phyloP scores from a whole-genome alignment of 2,113 vertebrate species.

The Xiphophorus hellerii region DNA sequence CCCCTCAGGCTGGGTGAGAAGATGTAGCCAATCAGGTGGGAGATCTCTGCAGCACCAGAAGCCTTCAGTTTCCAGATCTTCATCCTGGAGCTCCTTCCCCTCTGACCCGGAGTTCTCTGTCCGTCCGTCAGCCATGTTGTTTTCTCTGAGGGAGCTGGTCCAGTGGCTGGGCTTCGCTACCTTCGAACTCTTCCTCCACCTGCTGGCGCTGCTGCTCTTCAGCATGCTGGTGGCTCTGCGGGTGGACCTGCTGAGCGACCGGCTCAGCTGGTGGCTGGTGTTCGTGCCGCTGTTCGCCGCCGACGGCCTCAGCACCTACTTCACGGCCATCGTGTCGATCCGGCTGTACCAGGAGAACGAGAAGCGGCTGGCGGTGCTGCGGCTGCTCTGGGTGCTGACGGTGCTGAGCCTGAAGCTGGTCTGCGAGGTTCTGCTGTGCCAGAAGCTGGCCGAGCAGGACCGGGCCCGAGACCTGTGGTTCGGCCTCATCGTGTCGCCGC shows the following conservation, averaged over 20 bases:
- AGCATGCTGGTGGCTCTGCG: slow-evolving; percentile 90
- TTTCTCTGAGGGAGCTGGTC: slow-evolving; percentile 94
- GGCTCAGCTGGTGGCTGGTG: slow-evolving; percentile 92
- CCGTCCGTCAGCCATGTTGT: slow-evolving; percentile 83
- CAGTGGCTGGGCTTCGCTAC: slow-evolving; percentile 98
- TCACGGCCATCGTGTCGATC: slow-evolving; percentile 96
- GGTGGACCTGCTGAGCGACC: slow-evolving; percentile 79
- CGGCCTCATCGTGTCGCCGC: slow-evolving; percentile 91
- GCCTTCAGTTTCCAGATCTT: not conserved
- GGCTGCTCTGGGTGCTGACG: slow-evolving; percentile 97
- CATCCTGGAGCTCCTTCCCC: slow-evolving; percentile 23
- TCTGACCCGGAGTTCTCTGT: slow-evolving; percentile 29
- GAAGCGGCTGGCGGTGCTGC: slow-evolving; percentile 92
- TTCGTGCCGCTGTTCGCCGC: slow-evolving; percentile 94
- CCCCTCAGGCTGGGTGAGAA: slow-evolving; percentile 39
- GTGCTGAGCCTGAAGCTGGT: slow-evolving; percentile 98
- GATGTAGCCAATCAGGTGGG: slow-evolving; percentile 57
- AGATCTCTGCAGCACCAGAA: slow-evolving; percentile 8
- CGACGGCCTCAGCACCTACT: slow-evolving; percentile 96
- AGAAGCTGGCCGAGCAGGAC: slow-evolving; percentile 91
- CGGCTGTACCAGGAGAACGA: slow-evolving; percentile 97
- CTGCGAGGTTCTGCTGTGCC: slow-evolving; percentile 96
- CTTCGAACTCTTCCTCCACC: slow-evolving; percentile 93
- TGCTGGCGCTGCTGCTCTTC: slow-evolving; percentile 86
- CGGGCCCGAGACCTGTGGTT: slow-evolving; percentile 90